Evolutionary conservation across 2,113 vertebrate genomes (phyloP).

Genomic region (Dascyllus trimaculatus): DNA sequence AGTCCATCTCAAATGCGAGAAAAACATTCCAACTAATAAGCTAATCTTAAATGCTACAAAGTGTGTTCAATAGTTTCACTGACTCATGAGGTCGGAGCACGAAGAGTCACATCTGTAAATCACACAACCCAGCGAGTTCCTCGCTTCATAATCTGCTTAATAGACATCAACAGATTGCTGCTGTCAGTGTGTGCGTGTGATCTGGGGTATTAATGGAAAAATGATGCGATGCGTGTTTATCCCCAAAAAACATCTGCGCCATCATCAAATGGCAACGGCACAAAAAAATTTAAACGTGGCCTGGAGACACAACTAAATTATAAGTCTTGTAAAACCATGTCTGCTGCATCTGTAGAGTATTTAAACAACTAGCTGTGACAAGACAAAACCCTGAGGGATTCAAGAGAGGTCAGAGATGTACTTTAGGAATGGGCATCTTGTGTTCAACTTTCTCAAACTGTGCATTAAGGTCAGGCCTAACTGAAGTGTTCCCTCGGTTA

Average conservation of each 20-base stretch:
- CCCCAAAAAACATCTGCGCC: slow-evolving; percentile 55
- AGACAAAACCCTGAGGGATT: neutral
- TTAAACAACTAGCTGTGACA: neutral
- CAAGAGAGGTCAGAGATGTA: neutral
- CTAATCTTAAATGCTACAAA: neutral
- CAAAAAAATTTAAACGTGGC: slow-evolving; percentile 19
- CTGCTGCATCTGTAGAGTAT: neutral
- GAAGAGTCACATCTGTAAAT: slow-evolving; percentile 27
- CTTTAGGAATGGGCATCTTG: too few species aligned
- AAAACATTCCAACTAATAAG: too few species aligned
- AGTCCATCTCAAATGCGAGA: too few species aligned
- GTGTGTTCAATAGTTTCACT: neutral
- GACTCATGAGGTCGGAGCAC: slow-evolving; percentile 7
- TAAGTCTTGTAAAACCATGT: neutral
- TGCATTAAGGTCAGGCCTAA: neutral
- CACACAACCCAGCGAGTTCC: slow-evolving; percentile 17
- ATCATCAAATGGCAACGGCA: slow-evolving; percentile 27
- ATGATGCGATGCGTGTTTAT: slow-evolving; percentile 19
- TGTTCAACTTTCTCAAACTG: neutral
- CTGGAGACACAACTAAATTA: slow-evolving; percentile 10
- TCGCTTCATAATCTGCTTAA: slow-evolving; percentile 52
- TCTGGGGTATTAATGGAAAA: slow-evolving; percentile 41
- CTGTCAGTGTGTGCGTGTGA: slow-evolving; percentile 29
- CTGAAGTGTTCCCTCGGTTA: neutral
- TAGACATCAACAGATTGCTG: slow-evolving; percentile 57